phyloP scores from a whole-genome alignment of 2,113 vertebrate genomes.

The Petroica traversi region DNA sequence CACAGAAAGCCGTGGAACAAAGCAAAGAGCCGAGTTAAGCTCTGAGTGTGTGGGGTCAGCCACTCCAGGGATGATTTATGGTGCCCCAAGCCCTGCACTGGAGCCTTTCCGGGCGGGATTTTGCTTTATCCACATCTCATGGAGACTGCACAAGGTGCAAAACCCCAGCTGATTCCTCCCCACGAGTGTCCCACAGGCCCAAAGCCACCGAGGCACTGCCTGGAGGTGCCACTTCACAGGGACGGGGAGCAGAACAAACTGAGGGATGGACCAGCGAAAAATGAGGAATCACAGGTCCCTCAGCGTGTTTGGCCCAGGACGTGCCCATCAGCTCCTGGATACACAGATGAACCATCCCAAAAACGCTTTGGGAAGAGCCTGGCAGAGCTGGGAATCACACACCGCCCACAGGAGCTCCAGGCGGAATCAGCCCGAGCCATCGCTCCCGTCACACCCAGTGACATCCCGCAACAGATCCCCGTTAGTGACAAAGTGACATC shows the following conservation, averaged over 20 bases:
- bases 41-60: neutral
- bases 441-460: neutral
- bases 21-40: neutral
- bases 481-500: too few relatives aligned
- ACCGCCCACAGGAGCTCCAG: neutral
- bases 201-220: rapidly evolving
- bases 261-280: neutral
- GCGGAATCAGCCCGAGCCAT: neutral
- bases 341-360: neutral
- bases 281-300: neutral
- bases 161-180: neutral
- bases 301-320: neutral
- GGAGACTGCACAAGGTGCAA: neutral
- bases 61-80: neutral
- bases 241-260: rapidly evolving
- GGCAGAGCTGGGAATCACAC: neutral
- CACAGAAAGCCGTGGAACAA: neutral
- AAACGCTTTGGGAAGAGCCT: neutral
- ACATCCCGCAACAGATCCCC: too few relatives aligned
- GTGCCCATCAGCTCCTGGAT: neutral
- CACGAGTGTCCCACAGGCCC: neutral
- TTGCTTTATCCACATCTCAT: rapidly evolving
- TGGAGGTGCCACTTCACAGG: rapidly evolving
- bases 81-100: neutral
- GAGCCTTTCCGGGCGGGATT: neutral